Percentiles rank a stretch among this genome's conserved stretches.
phyloP scores from a whole-genome alignment of 1,140 invertebrate species.

The Scaptomyza graminum region DNA sequence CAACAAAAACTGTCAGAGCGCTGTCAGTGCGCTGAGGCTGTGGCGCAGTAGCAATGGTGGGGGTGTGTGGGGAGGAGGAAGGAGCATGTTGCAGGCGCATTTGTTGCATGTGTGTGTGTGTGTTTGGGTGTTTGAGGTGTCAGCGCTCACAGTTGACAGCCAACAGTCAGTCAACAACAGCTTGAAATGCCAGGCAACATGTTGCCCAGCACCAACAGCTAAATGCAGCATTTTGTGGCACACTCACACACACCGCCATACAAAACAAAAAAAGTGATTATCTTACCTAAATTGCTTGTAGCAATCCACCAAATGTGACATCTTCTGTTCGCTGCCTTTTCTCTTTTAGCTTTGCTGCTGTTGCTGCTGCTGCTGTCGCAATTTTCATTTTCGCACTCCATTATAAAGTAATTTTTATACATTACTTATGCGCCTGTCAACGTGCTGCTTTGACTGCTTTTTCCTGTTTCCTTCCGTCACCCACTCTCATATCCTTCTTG shows the following conservation, averaged over 20 bases:
- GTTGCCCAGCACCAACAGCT: constrained; percentile 38
- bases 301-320: constrained; percentile 72
- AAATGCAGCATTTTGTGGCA: constrained; percentile 14
- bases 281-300: constrained; percentile 82
- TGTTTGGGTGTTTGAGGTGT: constrained; percentile 58
- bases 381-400: constrained; percentile 82
- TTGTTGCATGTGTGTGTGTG: constrained; percentile 21
- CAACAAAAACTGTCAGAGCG: constrained; percentile 83
- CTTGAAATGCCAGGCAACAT: constrained; percentile 51
- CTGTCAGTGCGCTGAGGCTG: constrained; percentile 74
- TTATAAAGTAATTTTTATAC: constrained; percentile 82
- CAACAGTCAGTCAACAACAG: constrained; percentile 59
- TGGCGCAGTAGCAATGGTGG: constrained; percentile 40
- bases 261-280: constrained; percentile 63
- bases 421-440: constrained; percentile 79
- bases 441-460: constrained; percentile 67
- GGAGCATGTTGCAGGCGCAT: constrained; percentile 27
- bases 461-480: constrained; percentile 61
- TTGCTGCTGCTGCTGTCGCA: constrained; percentile 49
- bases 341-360: constrained; percentile 4
- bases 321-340: constrained; percentile 5
- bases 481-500: constrained; percentile 61
- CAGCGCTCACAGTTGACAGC: constrained; percentile 75
- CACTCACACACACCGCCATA: no score
- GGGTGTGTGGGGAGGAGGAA: constrained; percentile 37